Conservation (phyloP, 2,797 vertebrate species). For the Clarias fuscus region DNA sequence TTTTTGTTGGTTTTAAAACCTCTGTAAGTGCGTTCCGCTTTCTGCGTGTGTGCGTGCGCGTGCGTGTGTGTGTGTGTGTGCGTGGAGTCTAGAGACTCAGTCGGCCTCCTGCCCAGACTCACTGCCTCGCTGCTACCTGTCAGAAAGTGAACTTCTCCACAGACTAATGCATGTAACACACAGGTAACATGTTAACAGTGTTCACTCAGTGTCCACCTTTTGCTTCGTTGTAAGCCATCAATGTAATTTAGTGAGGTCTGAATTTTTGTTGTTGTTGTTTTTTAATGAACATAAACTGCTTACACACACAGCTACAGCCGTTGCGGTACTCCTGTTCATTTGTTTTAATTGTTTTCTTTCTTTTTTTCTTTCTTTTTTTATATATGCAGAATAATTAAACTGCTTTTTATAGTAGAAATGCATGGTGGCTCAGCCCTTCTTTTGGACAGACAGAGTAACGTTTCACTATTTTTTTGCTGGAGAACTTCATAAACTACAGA, state of each 20-base stretch:
- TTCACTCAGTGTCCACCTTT: constrained; percentile 58
- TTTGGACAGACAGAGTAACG: constrained; percentile 72
- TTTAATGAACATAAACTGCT: constrained; percentile 63
- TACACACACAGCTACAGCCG: constrained; percentile 71
- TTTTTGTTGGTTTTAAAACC: constrained; percentile 52
- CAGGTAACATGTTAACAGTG: constrained; percentile 65
- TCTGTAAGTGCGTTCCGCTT: constrained; percentile 52
- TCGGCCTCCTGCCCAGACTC: constrained; percentile 63
- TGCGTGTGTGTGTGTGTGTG: constrained; percentile 6
- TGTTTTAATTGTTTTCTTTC: constrained; percentile 67
- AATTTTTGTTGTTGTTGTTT: constrained; percentile 50
- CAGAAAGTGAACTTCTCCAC: constrained; percentile 58
- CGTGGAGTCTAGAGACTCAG: constrained; percentile 47
- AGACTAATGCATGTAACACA: constrained; percentile 73
- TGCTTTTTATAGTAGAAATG: constrained; percentile 86
- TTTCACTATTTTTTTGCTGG: constrained; percentile 84
- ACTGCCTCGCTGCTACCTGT: constrained; percentile 76
- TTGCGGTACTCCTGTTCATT: constrained; percentile 72
- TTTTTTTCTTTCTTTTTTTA: constrained; percentile 61
- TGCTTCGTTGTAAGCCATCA: constrained; percentile 44
- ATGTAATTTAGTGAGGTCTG: constrained; percentile 47
- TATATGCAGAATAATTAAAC: constrained; percentile 78
- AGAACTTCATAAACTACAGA: constrained; percentile 76
- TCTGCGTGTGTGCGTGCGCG: constrained; percentile 31
- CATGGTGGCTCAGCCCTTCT: constrained; percentile 74